Evolutionary conservation across 2,113 vertebrate species (phyloP), one percentile per base, ranked within the genome.

Genomic region (Rhinoptilus africanus): DNA sequence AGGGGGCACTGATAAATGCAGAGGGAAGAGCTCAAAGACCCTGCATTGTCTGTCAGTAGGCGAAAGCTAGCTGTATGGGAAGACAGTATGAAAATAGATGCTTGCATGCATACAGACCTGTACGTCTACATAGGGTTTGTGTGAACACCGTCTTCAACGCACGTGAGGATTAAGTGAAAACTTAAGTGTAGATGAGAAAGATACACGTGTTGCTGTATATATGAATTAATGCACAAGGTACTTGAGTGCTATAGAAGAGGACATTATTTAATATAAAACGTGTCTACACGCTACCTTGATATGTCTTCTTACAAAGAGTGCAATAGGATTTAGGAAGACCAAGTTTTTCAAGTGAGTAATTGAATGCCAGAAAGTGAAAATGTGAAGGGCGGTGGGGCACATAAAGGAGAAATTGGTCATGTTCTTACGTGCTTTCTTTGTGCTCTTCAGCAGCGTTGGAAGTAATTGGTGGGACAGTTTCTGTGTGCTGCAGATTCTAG

Each of bases 121-220:
- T 22, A 1, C 3, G 2, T 8, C 23, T 59, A 2, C 11, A 1
- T 28, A 16, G 37, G 21, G 13, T 63, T 77, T 86, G 22, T 34
- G 32, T 16, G 23, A 28, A 16, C 41, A 22, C 43, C 7, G 2
- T 62, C 90, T 88, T 41, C 14, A 30, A 2, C 6, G 10, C 24
- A 14, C 4, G 0, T 0, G 1, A 73, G 35, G 53, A 28, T 73
- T 80, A 2, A 6, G 5, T 53, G 21, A 57, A 76, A 75, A 20
- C 45, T 24, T 41, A 7, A 6, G 12, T 10, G 8, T 18, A 8
- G 20, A 6, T 66, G 9, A 34, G 85, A 80, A 39, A 2, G 19
- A n/a, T 32, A 2, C 1, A 1, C 0, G 0, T 60, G 7, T 64
- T 47, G 27, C 30, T 78, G 8, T 39, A 1, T 53, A 3, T 35